Conservation (phyloP, 2,113 vertebrate genomes). For the Oryzias woworae region DNA sequence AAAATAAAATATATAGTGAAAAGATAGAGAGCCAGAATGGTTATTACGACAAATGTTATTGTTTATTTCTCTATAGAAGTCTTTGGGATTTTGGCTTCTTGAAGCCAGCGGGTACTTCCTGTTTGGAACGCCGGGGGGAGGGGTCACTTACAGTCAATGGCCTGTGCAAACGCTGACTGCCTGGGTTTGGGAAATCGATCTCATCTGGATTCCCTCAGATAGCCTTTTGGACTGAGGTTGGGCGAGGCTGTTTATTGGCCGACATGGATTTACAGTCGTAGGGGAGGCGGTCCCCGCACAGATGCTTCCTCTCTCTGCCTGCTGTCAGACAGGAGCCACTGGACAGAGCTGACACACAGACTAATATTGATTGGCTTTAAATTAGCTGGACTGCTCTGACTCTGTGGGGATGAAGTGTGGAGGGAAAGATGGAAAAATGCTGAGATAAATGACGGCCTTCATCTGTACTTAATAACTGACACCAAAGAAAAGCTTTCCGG, state of each 20-base stretch:
- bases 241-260: slow-evolving; percentile 41
- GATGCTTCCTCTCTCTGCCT: slow-evolving; percentile 45
- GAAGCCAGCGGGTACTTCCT: too few relatives aligned
- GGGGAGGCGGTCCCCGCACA: slow-evolving; percentile 43
- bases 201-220: slow-evolving; percentile 65
- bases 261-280: slow-evolving; percentile 63
- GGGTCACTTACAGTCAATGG: slow-evolving; percentile 20
- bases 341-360: slow-evolving; percentile 76
- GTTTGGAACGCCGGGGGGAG: too few relatives aligned
- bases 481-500: too few relatives aligned
- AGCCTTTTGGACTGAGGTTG: slow-evolving; percentile 40
- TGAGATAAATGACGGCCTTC: slow-evolving; percentile 18
- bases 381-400: slow-evolving; percentile 75
- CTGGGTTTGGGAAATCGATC: slow-evolving; percentile 64
- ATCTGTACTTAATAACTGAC: not conserved
- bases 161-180: slow-evolving; percentile 45
- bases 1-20: too few relatives aligned
- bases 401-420: slow-evolving; percentile 19
- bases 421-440: slow-evolving; percentile 35
- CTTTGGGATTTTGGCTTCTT: too few relatives aligned
- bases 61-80: too few relatives aligned
- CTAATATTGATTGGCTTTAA: slow-evolving; percentile 87
- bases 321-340: slow-evolving; percentile 61
- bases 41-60: too few relatives aligned
- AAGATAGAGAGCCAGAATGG: too few relatives aligned